A percentile compares a stretch with the other conserved stretches of the same genome.
Conservation (phyloP, 2,888 invertebrate species). For the Drosophila merina region DNA sequence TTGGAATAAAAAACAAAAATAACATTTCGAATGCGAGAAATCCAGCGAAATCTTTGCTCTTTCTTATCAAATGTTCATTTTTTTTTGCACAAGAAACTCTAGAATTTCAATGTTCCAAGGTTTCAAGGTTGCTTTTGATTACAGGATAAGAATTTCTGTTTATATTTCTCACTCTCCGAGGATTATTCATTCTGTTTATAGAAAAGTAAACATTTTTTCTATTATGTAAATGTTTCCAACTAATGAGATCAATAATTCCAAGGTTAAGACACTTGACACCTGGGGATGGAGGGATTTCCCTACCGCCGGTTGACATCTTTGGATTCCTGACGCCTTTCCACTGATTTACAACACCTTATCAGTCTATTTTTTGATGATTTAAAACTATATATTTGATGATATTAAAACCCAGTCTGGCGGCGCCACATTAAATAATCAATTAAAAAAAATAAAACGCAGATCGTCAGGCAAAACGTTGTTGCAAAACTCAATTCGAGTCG, state of each 20-base stretch:
- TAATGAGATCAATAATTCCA: background rate
- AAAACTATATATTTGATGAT: too few species aligned
- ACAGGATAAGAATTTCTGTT: slow-evolving; percentile 3
- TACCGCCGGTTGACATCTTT: slow-evolving; percentile 25
- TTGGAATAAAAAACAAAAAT: slow-evolving; percentile 1
- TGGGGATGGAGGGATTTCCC: slow-evolving; percentile 22
- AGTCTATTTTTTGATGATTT: slow-evolving; percentile 24
- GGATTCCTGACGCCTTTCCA: slow-evolving; percentile 8
- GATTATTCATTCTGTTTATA: too few species aligned
- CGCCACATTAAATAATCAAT: slow-evolving; percentile 44
- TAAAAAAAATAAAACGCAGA: slow-evolving; percentile 35
- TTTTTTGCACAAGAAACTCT: slow-evolving; percentile 15
- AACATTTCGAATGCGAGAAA: background rate
- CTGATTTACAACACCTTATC: slow-evolving; percentile 31
- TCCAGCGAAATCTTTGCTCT: slow-evolving; percentile 1
- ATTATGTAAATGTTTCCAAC: background rate
- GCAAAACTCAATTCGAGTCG: slow-evolving; percentile 25
- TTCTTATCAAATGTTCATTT: slow-evolving; percentile 24
- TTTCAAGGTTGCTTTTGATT: slow-evolving; percentile 28
- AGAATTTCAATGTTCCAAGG: slow-evolving; percentile 5
- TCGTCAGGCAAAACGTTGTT: slow-evolving; percentile 26
- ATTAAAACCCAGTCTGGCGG: slow-evolving; percentile 2
- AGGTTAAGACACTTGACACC: slow-evolving; percentile 5
- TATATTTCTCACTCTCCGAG: background rate
- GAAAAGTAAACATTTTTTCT: background rate